Evolutionary conservation across 2,888 invertebrate genomes (phyloP).

Genomic region (Candidula unifasciata): DNA sequence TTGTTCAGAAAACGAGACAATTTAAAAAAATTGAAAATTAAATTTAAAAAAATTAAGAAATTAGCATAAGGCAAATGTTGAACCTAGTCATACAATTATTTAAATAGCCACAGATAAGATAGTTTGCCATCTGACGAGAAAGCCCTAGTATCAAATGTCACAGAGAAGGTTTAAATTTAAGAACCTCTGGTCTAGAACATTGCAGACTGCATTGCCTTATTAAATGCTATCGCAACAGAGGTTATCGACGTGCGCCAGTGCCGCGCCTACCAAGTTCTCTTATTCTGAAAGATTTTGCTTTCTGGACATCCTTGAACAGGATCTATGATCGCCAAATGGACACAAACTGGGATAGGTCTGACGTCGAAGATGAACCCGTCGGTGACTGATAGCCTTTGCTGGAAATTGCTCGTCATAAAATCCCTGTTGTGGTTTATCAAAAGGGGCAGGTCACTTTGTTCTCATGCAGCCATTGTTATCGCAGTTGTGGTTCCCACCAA

Average conservation of each 20-base stretch:
- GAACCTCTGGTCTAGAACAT: too few relatives aligned
- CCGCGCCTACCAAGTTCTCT: not conserved
- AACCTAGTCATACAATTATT: too few relatives aligned
- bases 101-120: too few relatives aligned
- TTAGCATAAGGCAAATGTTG: too few relatives aligned
- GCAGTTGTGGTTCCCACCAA: not conserved
- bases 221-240: conserved; percentile 19
- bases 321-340: not conserved
- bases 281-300: not conserved
- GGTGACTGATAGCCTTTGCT: not conserved
- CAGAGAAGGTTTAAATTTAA: too few relatives aligned
- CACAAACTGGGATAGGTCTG: not conserved
- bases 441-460: not conserved
- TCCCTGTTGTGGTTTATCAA: conserved; percentile 27
- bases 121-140: too few relatives aligned
- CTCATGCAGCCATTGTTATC: conserved; percentile 29
- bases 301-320: not conserved
- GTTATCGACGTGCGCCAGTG: conserved; percentile 7
- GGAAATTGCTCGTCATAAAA: too few relatives aligned
- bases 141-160: too few relatives aligned
- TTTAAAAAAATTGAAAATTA: too few relatives aligned
- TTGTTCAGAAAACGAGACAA: too few relatives aligned
- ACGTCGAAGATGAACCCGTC: not conserved
- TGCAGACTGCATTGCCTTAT: not conserved
- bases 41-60: too few relatives aligned